Evolutionary conservation across 2,797 vertebrate species (phyloP).

Genomic region (Myoxocephalus aenaeus): DNA sequence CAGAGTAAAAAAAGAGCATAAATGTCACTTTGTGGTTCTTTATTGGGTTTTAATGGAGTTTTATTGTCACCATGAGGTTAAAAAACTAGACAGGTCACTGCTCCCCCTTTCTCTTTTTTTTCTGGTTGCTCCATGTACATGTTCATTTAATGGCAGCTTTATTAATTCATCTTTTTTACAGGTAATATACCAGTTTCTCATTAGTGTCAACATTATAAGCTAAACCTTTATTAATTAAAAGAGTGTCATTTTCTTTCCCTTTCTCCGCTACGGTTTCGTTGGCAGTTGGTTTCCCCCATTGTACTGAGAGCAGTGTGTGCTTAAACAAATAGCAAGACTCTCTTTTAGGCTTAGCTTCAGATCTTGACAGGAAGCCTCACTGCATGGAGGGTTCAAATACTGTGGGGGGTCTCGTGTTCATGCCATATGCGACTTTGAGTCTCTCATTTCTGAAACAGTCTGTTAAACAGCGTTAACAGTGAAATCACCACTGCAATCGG

Average conservation of each 20-base stretch:
- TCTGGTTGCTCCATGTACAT: background rate
- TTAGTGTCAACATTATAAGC: background rate
- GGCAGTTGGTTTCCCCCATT: background rate
- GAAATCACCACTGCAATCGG: slow-evolving; percentile 19
- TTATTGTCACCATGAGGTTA: background rate
- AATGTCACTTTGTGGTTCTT: background rate
- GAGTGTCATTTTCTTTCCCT: background rate
- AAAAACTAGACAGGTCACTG: background rate
- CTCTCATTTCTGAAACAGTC: slow-evolving; percentile 12
- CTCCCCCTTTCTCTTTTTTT: background rate
- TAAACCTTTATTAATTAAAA: background rate
- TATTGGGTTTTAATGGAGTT: background rate
- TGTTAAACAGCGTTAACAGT: no score
- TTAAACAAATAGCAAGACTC: background rate
- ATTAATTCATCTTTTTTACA: background rate
- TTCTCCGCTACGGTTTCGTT: background rate
- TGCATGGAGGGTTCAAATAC: slow-evolving; percentile 12
- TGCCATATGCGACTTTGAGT: slow-evolving; percentile 19
- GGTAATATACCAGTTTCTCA: background rate
- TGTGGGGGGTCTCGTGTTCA: background rate
- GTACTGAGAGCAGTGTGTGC: background rate
- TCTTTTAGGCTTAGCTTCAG: background rate
- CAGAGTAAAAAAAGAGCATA: background rate
- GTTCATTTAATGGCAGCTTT: background rate
- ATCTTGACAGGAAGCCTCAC: slow-evolving; percentile 8